Base-by-base conservation (phyloP, 1,140 invertebrate genomes). In the Orussus abietinus region DNA sequence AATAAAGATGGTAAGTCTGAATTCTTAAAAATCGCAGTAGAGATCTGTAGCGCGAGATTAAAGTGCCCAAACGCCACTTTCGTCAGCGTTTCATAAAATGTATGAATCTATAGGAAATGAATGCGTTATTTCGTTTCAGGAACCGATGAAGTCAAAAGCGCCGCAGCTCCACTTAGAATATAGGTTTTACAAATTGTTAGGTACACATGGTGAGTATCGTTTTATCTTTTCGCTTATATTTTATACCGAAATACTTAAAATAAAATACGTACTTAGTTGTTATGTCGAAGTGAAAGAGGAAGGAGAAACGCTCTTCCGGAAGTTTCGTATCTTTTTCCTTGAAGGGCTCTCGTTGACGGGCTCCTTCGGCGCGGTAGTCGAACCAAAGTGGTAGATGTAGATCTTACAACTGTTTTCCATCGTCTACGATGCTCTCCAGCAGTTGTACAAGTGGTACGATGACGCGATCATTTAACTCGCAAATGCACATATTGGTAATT, bases 141-240 rank as follows among this genome's bases (percentile, higher is more conserved):
- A 99, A 83, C 92, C 95, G 59, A 98, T 99, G 93, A 99, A 99
- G 77, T 96, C 96, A 51, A 96, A 99, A 83, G 96, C 97, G 61
- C 97, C 97, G 49, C 97, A 99, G 80, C 81, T 99, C 66, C 97
- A 99, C 79, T 84, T 99, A 81, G 97, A 99, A 81, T 99, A 99
- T 85, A 87, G 97, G 80, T 99, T 99, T 86, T 99, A 99, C 80
- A 98, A 98, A 84, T 85, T 98, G 78, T 83, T 99, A 77, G 95
- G 95, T 76, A 84, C 86, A 73, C 83, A 88, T 78, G 89, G 89
- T 92, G 72, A 83, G 84, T 77, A 53, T 12, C n/a, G 48, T 42
- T 19, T 38, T 46, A 12, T 25, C 18, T 6, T 32, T 36, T 37
- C 10, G 3, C 13, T 37, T 5, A n/a, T n/a, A n/a, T n/a, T n/a